Base-by-base conservation (phyloP, 2,797 vertebrate species). In the Acanthurus leucopareius region DNA sequence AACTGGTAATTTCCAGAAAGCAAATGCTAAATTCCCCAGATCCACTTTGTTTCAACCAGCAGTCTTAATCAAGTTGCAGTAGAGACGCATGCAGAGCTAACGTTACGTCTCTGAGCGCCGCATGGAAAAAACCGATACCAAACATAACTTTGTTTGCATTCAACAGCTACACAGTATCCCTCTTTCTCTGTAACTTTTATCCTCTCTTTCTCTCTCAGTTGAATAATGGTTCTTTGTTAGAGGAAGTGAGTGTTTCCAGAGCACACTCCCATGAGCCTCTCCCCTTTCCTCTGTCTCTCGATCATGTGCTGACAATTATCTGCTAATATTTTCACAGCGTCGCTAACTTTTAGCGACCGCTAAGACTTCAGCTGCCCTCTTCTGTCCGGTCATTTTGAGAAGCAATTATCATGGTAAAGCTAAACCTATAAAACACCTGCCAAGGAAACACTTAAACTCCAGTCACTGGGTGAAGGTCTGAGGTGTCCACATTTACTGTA, bases 351-450 rank as follows among this genome's bases (percentile, higher is more conserved):
- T 53, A 60, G 45, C 58, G 77, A 66, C 38, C 42, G 40, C 48
- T 28, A 64, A 77, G 45, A 45, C 28, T 42, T 57, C 44, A 53
- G 40, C 71, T 28, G 13, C n/a, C 66, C 67, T 35, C 45, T 32
- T 8, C 56, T 28, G 40, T 65, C n/a, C 70, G 10, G 13, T 17
- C 7, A 20, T 67, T 85, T 86, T 61, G 25, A 68, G 69, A 69
- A 58, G 54, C 68, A 69, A 78, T 82, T 79, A 80, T 84, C 73
- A 15, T 65, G 66, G 77, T 59, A 60, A 60, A 47, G 38, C 35
- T 59, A n/a, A 64, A 58, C 48, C 57, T 53, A 19, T 61, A 61
- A 69, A 75, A 69, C 40, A 20, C 72, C 58, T 62, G 48, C 52
- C 32, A 5, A 44, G 58, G 40, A 66, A 40, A 53, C 49, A n/a